These are phyloP conservation scores for Drosophila kurseongensis DNA, from an alignment of 1,140 invertebrate genomes.

Conservation along the genomic window DNA sequence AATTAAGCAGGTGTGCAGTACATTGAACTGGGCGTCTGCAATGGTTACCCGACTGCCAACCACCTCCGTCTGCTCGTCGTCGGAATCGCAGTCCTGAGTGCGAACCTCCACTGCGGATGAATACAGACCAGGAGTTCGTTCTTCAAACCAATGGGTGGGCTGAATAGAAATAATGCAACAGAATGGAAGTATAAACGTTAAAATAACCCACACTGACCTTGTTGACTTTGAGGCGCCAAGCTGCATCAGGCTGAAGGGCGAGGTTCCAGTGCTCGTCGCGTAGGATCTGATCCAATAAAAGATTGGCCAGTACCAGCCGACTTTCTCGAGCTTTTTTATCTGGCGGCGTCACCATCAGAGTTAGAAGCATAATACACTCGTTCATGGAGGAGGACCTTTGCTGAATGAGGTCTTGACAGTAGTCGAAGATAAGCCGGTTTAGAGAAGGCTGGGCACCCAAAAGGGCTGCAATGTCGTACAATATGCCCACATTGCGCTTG, in stretches of 20 bases:
- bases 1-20: slow-evolving; percentile 75
- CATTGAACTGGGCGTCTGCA: slow-evolving; percentile 76
- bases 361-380: slow-evolving; percentile 65
- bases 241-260: slow-evolving; percentile 63
- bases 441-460: slow-evolving; percentile 48
- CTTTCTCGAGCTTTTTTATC: slow-evolving; percentile 21
- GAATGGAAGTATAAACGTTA: not conserved
- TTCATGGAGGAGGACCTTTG: slow-evolving; percentile 63
- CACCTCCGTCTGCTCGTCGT: slow-evolving; percentile 65
- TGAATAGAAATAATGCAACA: slow-evolving; percentile 2
- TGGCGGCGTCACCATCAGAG: slow-evolving; percentile 47
- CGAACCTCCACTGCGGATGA: slow-evolving; percentile 79
- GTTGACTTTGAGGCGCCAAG: slow-evolving; percentile 60
- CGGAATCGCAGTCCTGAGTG: slow-evolving; percentile 74
- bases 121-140: slow-evolving; percentile 77
- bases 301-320: slow-evolving; percentile 41
- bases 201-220: slow-evolving; percentile 35
- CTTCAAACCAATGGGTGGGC: slow-evolving; percentile 75
- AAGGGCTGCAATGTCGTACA: slow-evolving; percentile 63
- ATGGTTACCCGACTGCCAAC: slow-evolving; percentile 57
- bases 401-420: slow-evolving; percentile 60
- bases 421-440: slow-evolving; percentile 63
- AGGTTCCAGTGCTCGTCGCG: slow-evolving; percentile 77
- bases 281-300: slow-evolving; percentile 58
- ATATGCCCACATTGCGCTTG: slow-evolving; percentile 34